phyloP scores from a whole-genome alignment of 2,888 invertebrate genomes.

The Drosophila atripex region DNA sequence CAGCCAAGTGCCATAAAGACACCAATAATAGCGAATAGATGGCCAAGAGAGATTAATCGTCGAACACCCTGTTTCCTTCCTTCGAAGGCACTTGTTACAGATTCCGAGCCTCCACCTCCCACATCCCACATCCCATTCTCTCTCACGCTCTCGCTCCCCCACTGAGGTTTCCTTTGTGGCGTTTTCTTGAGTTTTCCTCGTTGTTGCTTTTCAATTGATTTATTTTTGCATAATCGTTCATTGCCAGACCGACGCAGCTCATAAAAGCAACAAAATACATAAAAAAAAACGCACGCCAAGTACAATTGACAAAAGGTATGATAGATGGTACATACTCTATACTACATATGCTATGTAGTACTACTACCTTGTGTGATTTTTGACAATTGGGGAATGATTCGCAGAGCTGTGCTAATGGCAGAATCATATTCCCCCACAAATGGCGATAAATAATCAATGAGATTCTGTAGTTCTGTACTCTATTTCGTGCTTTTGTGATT shows the following conservation, averaged over 20 bases:
- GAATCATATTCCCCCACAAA: constrained; percentile 18
- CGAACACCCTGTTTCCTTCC: constrained; percentile 22
- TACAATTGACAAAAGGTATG: constrained; percentile 40
- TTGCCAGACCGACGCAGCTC: constrained; percentile 44
- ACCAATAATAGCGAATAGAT: background rate
- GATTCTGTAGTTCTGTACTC: constrained; percentile 10
- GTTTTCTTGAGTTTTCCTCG: constrained; percentile 35
- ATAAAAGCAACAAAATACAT: constrained; percentile 30
- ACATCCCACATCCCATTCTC: background rate
- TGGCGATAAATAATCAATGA: constrained; percentile 15
- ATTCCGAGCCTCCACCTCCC: constrained; percentile 27
- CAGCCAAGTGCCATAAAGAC: background rate
- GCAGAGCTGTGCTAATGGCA: constrained; percentile 31
- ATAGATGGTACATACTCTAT: constrained; percentile 17
- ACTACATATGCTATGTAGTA: constrained; percentile 5
- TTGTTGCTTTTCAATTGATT: constrained; percentile 61
- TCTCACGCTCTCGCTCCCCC: constrained; percentile 1
- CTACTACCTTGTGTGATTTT: constrained; percentile 23
- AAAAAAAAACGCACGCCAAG: constrained; percentile 50
- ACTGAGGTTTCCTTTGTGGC: constrained; percentile 18
- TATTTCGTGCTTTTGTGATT: too few species aligned
- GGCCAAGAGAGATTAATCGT: background rate
- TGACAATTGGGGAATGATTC: constrained; percentile 26
- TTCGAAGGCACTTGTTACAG: constrained; percentile 69
- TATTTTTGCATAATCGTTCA: constrained; percentile 67